phyloP scores from a whole-genome alignment of 92 coral and sea anemone genomes.

The Heliopora coerulea region DNA sequence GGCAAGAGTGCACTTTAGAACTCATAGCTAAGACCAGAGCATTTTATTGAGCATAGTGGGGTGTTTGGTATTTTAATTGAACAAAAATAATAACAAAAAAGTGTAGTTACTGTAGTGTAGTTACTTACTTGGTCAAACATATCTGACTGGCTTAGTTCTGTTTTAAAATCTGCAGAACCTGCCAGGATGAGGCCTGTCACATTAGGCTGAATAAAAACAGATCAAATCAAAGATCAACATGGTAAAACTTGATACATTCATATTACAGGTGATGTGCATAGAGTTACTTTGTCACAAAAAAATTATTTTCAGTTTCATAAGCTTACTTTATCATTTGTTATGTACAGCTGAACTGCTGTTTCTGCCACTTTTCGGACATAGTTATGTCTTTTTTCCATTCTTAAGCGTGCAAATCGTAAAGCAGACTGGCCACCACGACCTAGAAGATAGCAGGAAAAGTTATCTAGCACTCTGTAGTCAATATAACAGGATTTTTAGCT shows the following conservation, averaged over 20 bases:
- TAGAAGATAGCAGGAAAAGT: not conserved
- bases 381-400: slow-evolving; percentile 98
- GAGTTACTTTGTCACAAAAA: no score
- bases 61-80: no score
- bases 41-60: no score
- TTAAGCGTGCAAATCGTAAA: slow-evolving; percentile 92
- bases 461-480: no score
- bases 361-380: slow-evolving; percentile 98
- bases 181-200: slow-evolving; percentile 92
- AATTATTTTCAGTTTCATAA: not conserved
- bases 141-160: slow-evolving; percentile 94
- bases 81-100: not conserved
- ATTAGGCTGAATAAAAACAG: slow-evolving; percentile 64
- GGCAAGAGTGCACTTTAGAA: no score
- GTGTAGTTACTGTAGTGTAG: not conserved
- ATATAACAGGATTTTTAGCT: no score
- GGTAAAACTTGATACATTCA: no score
- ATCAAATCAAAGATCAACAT: no score
- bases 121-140: slow-evolving; percentile 87
- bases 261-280: no score
- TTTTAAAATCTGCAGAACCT: slow-evolving; percentile 96
- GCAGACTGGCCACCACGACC: slow-evolving; percentile 99
- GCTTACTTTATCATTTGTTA: slow-evolving; percentile 77
- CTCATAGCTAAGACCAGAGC: no score
- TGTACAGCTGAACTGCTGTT: slow-evolving; percentile 88